Evolutionary conservation across 2,113 vertebrate species (phyloP).

Genomic region (Oreochromis tanganicae): DNA sequence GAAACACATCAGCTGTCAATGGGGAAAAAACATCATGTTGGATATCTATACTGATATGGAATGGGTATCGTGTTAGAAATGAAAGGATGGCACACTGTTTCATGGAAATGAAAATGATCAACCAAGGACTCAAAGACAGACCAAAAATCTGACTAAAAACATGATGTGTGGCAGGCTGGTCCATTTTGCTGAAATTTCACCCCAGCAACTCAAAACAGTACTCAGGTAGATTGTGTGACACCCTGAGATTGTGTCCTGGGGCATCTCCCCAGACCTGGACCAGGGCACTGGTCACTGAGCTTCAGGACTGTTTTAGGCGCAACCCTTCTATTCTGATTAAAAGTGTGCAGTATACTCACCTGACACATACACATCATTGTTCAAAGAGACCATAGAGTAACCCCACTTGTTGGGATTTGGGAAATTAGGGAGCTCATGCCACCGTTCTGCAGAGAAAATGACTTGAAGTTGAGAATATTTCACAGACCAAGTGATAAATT

Average conservation of each 20-base stretch:
- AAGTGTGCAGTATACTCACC: conserved; percentile 62
- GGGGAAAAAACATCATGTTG: not conserved
- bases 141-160: not conserved
- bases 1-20: not conserved
- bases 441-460: conserved; percentile 72
- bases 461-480: not conserved
- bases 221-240: not conserved
- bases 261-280: not conserved
- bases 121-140: not conserved
- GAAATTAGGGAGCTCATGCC: conserved; percentile 89
- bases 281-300: not conserved
- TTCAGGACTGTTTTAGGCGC: not conserved
- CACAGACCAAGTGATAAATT: not conserved
- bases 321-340: not conserved
- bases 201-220: not conserved
- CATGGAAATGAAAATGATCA: not conserved
- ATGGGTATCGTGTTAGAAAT: not conserved
- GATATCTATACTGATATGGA: not conserved
- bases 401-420: conserved; percentile 97
- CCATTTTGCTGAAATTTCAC: not conserved
- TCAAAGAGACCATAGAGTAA: conserved; percentile 86
- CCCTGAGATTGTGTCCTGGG: not conserved
- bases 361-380: conserved; percentile 90
- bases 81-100: not conserved
- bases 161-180: not conserved